These are phyloP conservation scores for Meteorus colon DNA, from an alignment of 2,888 invertebrate genomes.

Conservation along the genomic window DNA sequence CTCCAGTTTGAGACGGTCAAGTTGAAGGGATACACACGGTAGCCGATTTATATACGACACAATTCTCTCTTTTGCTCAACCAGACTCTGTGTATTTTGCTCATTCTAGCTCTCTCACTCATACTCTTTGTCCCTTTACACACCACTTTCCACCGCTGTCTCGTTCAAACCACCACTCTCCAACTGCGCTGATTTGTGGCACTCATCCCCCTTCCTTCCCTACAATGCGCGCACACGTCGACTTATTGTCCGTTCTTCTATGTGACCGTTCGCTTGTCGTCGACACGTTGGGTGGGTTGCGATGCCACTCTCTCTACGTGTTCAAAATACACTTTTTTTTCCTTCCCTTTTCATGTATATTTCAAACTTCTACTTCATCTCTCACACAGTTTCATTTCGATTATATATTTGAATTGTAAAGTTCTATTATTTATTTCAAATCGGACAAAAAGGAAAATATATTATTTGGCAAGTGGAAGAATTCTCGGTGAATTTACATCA, in stretches of 20 bases:
- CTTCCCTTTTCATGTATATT: neutral
- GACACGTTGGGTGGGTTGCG: neutral
- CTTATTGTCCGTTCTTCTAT: conserved; percentile 18
- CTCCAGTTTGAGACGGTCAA: conserved; percentile 16
- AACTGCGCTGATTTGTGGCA: conserved; percentile 33
- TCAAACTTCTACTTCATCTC: neutral
- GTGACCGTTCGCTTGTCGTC: conserved; percentile 9
- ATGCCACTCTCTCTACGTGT: conserved; percentile 15
- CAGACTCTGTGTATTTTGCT: neutral
- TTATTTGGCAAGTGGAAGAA: no score
- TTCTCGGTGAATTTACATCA: no score
- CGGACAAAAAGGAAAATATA: no score
- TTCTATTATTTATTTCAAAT: neutral
- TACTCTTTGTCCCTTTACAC: neutral
- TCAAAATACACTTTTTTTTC: neutral
- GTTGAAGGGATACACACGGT: conserved; percentile 25
- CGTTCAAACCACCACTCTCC: conserved; percentile 21
- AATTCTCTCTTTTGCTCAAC: neutral
- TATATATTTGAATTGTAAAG: neutral
- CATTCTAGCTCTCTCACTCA: neutral
- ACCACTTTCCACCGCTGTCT: conserved; percentile 13
- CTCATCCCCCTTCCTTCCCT: conserved; percentile 24
- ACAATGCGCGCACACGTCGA: neutral
- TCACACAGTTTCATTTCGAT: neutral
- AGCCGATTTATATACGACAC: conserved; percentile 18